phyloP scores from a whole-genome alignment of 92 coral and sea anemone genomes.

The Parazoanthus darwini region DNA sequence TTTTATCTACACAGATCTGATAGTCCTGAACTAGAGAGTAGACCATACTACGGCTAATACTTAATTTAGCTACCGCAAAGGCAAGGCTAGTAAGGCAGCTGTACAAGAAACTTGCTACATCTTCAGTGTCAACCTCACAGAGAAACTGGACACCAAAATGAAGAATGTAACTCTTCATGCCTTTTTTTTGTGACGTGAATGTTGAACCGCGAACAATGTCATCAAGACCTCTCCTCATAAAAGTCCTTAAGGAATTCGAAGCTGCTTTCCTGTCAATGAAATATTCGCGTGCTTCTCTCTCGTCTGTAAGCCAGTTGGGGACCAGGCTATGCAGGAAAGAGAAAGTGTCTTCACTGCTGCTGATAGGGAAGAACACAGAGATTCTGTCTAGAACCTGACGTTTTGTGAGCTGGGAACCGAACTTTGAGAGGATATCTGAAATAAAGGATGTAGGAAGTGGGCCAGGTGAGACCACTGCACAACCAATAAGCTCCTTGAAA shows the following conservation, averaged over 20 bases:
- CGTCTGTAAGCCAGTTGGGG: constrained; percentile 35
- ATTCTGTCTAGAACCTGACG: constrained; percentile 5
- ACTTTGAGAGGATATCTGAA: constrained; percentile 1
- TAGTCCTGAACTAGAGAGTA: constrained; percentile 5
- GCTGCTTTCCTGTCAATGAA: constrained; percentile 27
- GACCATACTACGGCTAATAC: neutral
- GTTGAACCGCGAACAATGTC: neutral
- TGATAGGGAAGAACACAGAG: constrained; percentile 21
- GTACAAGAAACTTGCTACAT: neutral
- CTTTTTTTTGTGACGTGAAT: neutral
- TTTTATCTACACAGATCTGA: neutral
- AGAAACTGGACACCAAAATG: constrained; percentile 21
- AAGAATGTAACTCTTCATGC: neutral
- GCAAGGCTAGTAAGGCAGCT: constrained; percentile 25
- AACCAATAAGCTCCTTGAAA: constrained; percentile 39
- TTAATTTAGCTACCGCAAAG: constrained; percentile 18
- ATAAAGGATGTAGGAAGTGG: constrained; percentile 42
- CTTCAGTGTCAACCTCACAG: neutral
- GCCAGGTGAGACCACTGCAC: constrained; percentile 43
- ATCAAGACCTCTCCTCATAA: constrained; percentile 5
- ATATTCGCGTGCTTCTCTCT: constrained; percentile 10
- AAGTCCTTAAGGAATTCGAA: neutral
- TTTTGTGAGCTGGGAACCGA: neutral
- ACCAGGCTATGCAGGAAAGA: constrained; percentile 43
- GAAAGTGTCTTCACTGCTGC: constrained; percentile 22